Evolutionary conservation across 2,113 vertebrate species (phyloP).

Genomic region (Mustelus asterias): DNA sequence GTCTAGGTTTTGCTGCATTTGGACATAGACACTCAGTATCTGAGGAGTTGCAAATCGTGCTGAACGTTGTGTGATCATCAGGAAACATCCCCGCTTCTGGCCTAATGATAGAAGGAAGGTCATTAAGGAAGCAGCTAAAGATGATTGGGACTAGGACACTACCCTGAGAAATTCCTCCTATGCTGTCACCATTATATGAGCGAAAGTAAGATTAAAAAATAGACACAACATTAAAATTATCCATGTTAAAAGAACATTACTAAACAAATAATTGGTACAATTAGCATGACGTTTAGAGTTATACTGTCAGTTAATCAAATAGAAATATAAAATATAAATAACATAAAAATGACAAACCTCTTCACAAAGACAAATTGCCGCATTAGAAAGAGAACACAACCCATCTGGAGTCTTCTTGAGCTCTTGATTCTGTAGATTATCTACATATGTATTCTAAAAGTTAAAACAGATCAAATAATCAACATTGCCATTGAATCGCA

Average conservation of each 20-base stretch:
- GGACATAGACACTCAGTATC: too few relatives aligned
- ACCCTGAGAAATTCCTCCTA: too few relatives aligned
- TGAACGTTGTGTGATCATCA: too few relatives aligned
- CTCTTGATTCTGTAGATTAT: conserved; percentile 58
- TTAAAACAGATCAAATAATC: background rate
- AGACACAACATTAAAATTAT: background rate
- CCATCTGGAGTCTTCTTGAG: conserved; percentile 63
- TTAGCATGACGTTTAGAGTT: background rate
- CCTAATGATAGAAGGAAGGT: too few relatives aligned
- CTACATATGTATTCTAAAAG: conserved; percentile 58
- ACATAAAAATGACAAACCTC: conserved; percentile 52
- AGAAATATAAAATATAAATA: background rate
- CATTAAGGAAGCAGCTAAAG: too few relatives aligned
- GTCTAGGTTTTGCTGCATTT: too few relatives aligned
- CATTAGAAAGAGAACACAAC: conserved; percentile 62
- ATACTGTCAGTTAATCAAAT: background rate
- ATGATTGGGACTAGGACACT: too few relatives aligned
- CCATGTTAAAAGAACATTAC: background rate
- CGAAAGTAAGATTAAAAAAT: background rate
- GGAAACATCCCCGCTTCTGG: too few relatives aligned
- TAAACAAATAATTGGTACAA: background rate
- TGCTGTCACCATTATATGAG: background rate
- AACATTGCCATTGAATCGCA: too few relatives aligned
- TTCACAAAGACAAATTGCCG: conserved; percentile 64
- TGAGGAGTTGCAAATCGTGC: too few relatives aligned